Conservation (phyloP, 2,797 vertebrate genomes). For the Chaetophractus vellerosus region DNA sequence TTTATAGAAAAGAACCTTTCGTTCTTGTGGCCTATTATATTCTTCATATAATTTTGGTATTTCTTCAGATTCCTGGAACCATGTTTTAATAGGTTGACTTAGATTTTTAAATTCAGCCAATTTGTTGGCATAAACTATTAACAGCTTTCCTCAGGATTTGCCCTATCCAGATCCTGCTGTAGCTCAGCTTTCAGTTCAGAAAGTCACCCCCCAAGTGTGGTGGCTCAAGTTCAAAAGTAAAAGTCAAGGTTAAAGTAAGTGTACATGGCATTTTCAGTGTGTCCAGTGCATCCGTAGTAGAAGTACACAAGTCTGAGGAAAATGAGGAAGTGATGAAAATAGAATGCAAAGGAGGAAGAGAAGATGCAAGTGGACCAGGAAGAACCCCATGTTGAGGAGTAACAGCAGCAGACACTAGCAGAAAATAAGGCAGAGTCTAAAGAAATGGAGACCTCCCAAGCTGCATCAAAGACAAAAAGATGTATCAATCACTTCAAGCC, state of each 20-base stretch:
- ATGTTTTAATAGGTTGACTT: slow-evolving; percentile 95
- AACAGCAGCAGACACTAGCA: slow-evolving; percentile 88
- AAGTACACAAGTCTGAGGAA: slow-evolving; percentile 94
- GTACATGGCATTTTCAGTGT: slow-evolving; percentile 98
- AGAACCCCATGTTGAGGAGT: slow-evolving; percentile 93
- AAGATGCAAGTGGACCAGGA: slow-evolving; percentile 99
- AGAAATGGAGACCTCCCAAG: slow-evolving; percentile 94
- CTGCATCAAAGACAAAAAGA: too few relatives aligned
- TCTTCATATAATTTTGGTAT: slow-evolving; percentile 97
- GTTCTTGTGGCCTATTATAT: slow-evolving; percentile 95
- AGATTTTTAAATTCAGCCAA: slow-evolving; percentile 95
- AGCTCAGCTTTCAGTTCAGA: slow-evolving; percentile 96
- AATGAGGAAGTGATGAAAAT: slow-evolving; percentile 98
- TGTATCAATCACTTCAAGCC: slow-evolving; percentile 65
- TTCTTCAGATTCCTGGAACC: slow-evolving; percentile 95
- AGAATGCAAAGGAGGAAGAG: slow-evolving; percentile 94
- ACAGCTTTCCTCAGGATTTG: slow-evolving; percentile 94
- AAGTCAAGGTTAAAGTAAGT: slow-evolving; percentile 97
- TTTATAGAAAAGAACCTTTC: slow-evolving; percentile 97
- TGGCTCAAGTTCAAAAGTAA: slow-evolving; percentile 97
- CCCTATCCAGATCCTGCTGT: slow-evolving; percentile 94
- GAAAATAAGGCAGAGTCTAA: slow-evolving; percentile 96
- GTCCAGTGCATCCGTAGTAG: slow-evolving; percentile 96
- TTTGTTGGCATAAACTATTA: slow-evolving; percentile 96
- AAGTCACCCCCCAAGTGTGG: slow-evolving; percentile 95